Evolutionary conservation across 2,113 vertebrate species (phyloP).

Genomic region (Axis porcinus): DNA sequence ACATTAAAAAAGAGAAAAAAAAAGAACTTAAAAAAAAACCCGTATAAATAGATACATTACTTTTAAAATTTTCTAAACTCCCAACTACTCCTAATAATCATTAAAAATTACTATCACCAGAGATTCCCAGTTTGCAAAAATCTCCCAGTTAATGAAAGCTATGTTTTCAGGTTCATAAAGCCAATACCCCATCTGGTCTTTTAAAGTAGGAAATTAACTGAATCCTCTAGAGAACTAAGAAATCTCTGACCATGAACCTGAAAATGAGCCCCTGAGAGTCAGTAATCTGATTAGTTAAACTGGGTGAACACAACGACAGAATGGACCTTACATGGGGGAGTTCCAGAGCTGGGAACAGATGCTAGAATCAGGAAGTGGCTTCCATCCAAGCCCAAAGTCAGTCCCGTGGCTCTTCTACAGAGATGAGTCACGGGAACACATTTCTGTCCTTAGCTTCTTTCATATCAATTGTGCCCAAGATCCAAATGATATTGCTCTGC

Average conservation of each 20-base stretch:
- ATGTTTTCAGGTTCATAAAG: constrained; percentile 63
- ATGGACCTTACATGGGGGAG: constrained; percentile 44
- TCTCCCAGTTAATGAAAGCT: constrained; percentile 52
- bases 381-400: constrained; percentile 47
- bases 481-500: background rate
- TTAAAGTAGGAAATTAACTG: constrained; percentile 62
- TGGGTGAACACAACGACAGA: constrained; percentile 47
- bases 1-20: background rate
- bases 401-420: constrained; percentile 32
- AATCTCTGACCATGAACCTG: constrained; percentile 71
- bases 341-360: constrained; percentile 57
- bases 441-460: constrained; percentile 48
- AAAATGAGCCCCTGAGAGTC: constrained; percentile 67
- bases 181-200: constrained; percentile 70
- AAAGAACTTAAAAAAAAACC: background rate
- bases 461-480: background rate
- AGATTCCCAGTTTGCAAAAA: constrained; percentile 53
- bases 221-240: constrained; percentile 65
- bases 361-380: constrained; percentile 59
- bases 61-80: background rate
- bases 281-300: constrained; percentile 72
- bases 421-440: constrained; percentile 14
- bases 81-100: background rate
- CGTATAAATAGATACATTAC: background rate
- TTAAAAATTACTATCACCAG: constrained; percentile 28